Evolutionary conservation across 2,113 vertebrate genomes (phyloP).

Genomic region (Cyprinodon brontotheroides): DNA sequence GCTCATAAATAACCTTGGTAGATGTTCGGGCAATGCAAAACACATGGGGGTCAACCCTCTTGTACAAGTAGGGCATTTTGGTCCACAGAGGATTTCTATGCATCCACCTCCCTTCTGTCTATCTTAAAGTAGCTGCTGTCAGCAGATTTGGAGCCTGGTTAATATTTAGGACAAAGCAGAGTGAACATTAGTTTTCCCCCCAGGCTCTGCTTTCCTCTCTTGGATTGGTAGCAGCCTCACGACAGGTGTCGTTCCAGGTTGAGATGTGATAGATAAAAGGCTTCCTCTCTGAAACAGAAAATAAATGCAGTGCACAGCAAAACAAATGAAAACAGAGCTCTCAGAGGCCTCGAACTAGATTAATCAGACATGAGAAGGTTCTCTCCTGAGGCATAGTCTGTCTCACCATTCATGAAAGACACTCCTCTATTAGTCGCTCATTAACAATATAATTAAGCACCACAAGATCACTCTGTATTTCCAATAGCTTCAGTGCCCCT

Average conservation of each 20-base stretch:
- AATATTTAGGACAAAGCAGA: slow-evolving; percentile 65
- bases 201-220: slow-evolving; percentile 54
- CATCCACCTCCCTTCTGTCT: slow-evolving; percentile 53
- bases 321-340: slow-evolving; percentile 58
- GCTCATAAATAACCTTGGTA: slow-evolving; percentile 76
- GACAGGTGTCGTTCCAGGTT: slow-evolving; percentile 71
- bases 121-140: slow-evolving; percentile 53
- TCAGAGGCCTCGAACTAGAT: slow-evolving; percentile 49
- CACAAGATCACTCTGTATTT: slow-evolving; percentile 14
- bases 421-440: slow-evolving; percentile 39
- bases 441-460: slow-evolving; percentile 44
- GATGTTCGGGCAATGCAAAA: slow-evolving; percentile 61
- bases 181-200: slow-evolving; percentile 59
- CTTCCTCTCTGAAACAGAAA: slow-evolving; percentile 63
- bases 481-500: slow-evolving; percentile 1
- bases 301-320: slow-evolving; percentile 53
- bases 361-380: slow-evolving; percentile 60
- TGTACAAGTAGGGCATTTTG: slow-evolving; percentile 62
- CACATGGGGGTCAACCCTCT: slow-evolving; percentile 74
- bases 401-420: slow-evolving; percentile 39
- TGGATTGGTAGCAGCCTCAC: slow-evolving; percentile 48
- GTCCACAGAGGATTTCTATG: slow-evolving; percentile 61
- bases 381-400: slow-evolving; percentile 33
- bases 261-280: slow-evolving; percentile 71
- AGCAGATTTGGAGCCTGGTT: slow-evolving; percentile 69